Evolutionary conservation across 1,140 invertebrate genomes (phyloP).

Genomic region (Ruditapes philippinarum): DNA sequence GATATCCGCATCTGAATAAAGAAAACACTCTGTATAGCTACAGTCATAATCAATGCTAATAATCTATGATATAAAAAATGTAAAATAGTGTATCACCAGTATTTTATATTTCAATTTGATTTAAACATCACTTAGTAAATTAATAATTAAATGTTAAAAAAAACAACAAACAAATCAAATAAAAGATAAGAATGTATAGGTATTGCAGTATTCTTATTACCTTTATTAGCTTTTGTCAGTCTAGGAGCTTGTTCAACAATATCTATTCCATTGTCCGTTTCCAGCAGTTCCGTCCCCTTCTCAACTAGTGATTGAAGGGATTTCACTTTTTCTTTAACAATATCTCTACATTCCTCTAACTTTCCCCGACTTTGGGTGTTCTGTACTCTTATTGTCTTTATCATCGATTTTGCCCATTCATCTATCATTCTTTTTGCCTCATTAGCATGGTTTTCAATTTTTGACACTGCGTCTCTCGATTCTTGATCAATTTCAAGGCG

Average conservation of each 20-base stretch:
- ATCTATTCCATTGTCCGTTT: constrained; percentile 40
- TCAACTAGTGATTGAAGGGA: constrained; percentile 36
- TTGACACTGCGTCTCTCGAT: constrained; percentile 38
- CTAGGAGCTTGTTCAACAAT: constrained; percentile 10
- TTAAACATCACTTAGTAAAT: too few species aligned
- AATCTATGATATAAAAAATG: too few species aligned
- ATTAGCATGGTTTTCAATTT: constrained; percentile 63
- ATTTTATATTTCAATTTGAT: too few species aligned
- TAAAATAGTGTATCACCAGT: too few species aligned
- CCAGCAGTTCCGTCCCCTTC: background rate
- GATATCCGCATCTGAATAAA: constrained; percentile 33
- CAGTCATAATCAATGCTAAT: too few species aligned
- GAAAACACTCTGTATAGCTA: too few species aligned
- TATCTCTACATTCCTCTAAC: constrained; percentile 45
- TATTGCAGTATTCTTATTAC: too few species aligned
- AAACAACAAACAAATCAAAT: too few species aligned
- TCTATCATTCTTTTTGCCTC: constrained; percentile 51
- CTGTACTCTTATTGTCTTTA: constrained; percentile 42
- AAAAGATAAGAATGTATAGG: too few species aligned
- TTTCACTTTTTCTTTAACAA: constrained; percentile 63
- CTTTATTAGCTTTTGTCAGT: constrained; percentile 27
- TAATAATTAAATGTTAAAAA: too few species aligned
- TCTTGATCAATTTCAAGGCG: constrained; percentile 61
- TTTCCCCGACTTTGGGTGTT: constrained; percentile 53
- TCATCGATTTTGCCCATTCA: constrained; percentile 47